Evolutionary conservation across 2,888 invertebrate species (phyloP).

Genomic region (Standfussiana lucernea): DNA sequence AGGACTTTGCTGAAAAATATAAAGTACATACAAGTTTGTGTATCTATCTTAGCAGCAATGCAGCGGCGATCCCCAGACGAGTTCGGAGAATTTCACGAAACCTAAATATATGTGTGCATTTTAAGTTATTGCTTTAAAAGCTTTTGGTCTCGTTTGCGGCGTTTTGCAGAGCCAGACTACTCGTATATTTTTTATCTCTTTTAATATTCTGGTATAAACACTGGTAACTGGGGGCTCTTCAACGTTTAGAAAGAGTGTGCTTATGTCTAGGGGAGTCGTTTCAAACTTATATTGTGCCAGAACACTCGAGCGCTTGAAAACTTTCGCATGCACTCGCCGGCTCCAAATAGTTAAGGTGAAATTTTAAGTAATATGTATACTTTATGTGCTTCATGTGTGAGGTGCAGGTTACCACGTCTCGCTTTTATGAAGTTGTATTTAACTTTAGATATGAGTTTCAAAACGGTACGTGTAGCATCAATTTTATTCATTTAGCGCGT

Average conservation of each 20-base stretch:
- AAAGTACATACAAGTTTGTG: conserved; percentile 17
- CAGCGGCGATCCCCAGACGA: conserved; percentile 28
- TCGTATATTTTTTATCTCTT: conserved; percentile 32
- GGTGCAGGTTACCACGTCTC: conserved; percentile 31
- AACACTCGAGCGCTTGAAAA: conserved; percentile 43
- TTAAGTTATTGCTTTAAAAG: conserved; percentile 54
- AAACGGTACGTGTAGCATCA: conserved; percentile 14
- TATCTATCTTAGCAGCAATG: conserved; percentile 26
- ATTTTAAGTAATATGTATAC: conserved; percentile 55
- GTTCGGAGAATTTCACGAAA: conserved; percentile 31
- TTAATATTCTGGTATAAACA: conserved; percentile 27
- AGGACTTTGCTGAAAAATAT: conserved; percentile 43
- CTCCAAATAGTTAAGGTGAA: conserved; percentile 51
- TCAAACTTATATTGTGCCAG: conserved; percentile 49
- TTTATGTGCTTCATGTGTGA: conserved; percentile 44
- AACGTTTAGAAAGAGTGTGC: conserved; percentile 26
- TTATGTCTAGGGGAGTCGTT: conserved; percentile 38
- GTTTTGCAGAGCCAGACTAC: background rate
- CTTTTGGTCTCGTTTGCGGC: conserved; percentile 41
- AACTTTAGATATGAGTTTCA: conserved; percentile 8
- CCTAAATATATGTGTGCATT: conserved; percentile 49
- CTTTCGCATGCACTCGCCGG: conserved; percentile 49
- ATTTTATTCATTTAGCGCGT: conserved; percentile 2
- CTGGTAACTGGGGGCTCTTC: conserved; percentile 14
- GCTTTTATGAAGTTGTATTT: conserved; percentile 26